These are phyloP conservation scores for Carterocephalus palaemon DNA, from an alignment of 2,888 invertebrate genomes.

Conservation along the genomic window DNA sequence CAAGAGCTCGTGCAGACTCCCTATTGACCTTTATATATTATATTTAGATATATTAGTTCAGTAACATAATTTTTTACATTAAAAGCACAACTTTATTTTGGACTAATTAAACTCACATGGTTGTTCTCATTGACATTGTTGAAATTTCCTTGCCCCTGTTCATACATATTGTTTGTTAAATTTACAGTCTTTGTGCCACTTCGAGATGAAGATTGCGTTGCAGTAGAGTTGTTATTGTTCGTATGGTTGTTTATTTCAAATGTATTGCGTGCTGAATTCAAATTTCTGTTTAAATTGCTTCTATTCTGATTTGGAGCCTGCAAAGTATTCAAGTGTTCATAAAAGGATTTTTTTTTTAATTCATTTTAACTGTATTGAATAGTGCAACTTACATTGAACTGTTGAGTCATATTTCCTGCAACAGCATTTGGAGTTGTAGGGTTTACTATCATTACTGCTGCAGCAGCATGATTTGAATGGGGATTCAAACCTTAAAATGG, in stretches of 20 bases:
- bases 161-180: constrained; percentile 73
- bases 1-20: constrained; percentile 65
- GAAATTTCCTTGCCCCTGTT: constrained; percentile 63
- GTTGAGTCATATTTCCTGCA: constrained; percentile 64
- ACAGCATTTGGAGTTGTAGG: constrained; percentile 74
- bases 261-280: constrained; percentile 67
- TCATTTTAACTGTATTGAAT: not conserved
- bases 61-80: too few species aligned
- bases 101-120: constrained; percentile 52
- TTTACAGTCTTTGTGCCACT: constrained; percentile 66
- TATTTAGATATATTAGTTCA: not conserved
- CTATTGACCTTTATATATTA: constrained; percentile 50
- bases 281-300: constrained; percentile 67
- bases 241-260: constrained; percentile 58
- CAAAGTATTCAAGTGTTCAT: not conserved
- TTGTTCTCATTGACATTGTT: constrained; percentile 67
- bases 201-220: constrained; percentile 53
- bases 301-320: constrained; percentile 67
- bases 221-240: constrained; percentile 57
- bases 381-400: constrained; percentile 59
- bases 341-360: not conserved
- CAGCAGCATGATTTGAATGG: constrained; percentile 71
- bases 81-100: not conserved
- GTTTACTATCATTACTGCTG: constrained; percentile 77
- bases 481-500: constrained; percentile 57